Evolutionary conservation across 2,113 vertebrate genomes (phyloP), one percentile per base, ranked within the genome.

Genomic region (Tetrax tetrax): DNA sequence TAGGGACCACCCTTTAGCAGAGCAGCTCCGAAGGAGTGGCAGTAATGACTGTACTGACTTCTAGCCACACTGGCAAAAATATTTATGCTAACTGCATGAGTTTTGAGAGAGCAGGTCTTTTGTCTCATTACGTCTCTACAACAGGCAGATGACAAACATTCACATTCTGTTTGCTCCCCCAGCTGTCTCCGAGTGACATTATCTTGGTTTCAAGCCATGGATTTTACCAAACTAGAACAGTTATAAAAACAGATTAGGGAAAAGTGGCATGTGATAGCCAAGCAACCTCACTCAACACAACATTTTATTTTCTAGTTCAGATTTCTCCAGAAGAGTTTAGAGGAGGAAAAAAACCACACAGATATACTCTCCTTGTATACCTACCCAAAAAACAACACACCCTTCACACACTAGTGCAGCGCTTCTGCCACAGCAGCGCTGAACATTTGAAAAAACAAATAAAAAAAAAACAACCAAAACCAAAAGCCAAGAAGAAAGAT

Each of bases 1-100:
- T 18, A 93, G 72, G 90, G 95, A 96, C 97, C 96, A 98, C 95
- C 95, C 95, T 91, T 84, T 91, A 51, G 43, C 90, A 63, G 35
- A 96, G 95, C 72, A 94, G 90, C 95, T 92, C 87, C 72, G 43
- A 96, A 95, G 89, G 83, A 95, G 94, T 28, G 78, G 88, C 78
- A 96, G 60, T 53, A 92, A 95, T 79, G 96, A 96, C 86, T 80
- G 59, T 57, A 84, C 61, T 72, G 94, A 92, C 65, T 96, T 83
- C 33, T 7, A 81, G 89, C 70, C 61, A 47, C 5, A 57, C 19
- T 83, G 90, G 96, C 91, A 90, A 97, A 96, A 98, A 96, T 96
- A 97, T 97, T 98, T 97, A 96, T 66, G 78, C 64, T 71, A 97
- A 90, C 92, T 1, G 2, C 81, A 85, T 70, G 71, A n/a, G 87